Conservation (phyloP, 2,888 invertebrate genomes). For the Hydroisotoma schaefferi region DNA sequence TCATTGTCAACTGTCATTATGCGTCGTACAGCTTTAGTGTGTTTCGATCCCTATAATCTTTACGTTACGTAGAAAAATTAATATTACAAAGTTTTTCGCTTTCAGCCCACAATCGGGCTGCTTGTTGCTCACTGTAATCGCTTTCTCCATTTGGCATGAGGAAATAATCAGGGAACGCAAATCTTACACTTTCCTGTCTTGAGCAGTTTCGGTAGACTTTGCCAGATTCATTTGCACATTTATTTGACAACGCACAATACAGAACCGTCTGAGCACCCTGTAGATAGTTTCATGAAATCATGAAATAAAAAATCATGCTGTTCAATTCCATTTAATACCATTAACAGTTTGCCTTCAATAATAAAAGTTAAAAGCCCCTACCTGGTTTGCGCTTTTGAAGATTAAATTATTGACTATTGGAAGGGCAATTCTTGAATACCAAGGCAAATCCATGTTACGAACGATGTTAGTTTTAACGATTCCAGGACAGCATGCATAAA, state of each 20-base stretch:
- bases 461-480: conserved; percentile 36
- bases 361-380: conserved; percentile 1
- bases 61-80: neutral
- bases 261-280: conserved; percentile 77
- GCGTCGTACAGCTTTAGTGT: no score
- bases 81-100: conserved; percentile 65
- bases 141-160: conserved; percentile 50
- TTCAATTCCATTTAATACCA: neutral
- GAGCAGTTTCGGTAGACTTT: conserved; percentile 70
- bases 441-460: conserved; percentile 53
- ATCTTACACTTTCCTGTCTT: conserved; percentile 54
- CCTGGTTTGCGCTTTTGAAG: conserved; percentile 26
- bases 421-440: conserved; percentile 59
- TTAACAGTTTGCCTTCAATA: neutral
- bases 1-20: no score
- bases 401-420: conserved; percentile 9
- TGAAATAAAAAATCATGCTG: neutral
- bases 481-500: conserved; percentile 39
- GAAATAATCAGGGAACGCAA: conserved; percentile 62
- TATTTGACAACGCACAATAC: conserved; percentile 72
- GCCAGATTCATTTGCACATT: conserved; percentile 65
- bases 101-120: conserved; percentile 67
- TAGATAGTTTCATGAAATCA: neutral
- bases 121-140: conserved; percentile 54
- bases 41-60: neutral